A percentile compares a stretch with the other conserved stretches of the same genome.
phyloP scores from a whole-genome alignment of 2,797 vertebrate genomes.

The Chelon labrosus region DNA sequence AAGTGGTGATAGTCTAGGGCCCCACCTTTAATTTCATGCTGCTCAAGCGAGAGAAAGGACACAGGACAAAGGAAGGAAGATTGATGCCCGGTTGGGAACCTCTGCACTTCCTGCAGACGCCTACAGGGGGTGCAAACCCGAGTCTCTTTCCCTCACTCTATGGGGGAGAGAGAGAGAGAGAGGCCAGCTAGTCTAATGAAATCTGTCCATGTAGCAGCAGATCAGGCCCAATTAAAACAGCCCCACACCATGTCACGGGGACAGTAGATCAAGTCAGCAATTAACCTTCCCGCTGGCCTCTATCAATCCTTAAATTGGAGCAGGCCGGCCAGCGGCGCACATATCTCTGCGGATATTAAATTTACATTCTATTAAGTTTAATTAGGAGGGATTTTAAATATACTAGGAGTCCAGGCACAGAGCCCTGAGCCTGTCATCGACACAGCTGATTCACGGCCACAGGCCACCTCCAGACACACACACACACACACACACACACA shows the following conservation, averaged over 20 bases:
- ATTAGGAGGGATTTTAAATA: slow-evolving; percentile 90
- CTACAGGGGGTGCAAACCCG: slow-evolving; percentile 71
- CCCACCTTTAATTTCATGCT: slow-evolving; percentile 87
- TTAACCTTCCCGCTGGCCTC: slow-evolving; percentile 86
- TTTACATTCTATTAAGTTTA: slow-evolving; percentile 91
- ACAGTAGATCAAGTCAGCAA: slow-evolving; percentile 89
- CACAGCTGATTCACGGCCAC: slow-evolving; percentile 76
- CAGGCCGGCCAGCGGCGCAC: slow-evolving; percentile 69
- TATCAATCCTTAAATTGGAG: slow-evolving; percentile 86
- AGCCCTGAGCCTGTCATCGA: slow-evolving; percentile 79
- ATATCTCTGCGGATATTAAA: slow-evolving; percentile 86
- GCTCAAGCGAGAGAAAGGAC: slow-evolving; percentile 82
- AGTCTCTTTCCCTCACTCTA: neutral
- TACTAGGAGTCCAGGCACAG: slow-evolving; percentile 82
- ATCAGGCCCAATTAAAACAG: slow-evolving; percentile 87
- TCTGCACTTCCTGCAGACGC: slow-evolving; percentile 49
- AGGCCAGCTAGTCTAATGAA: slow-evolving; percentile 78
- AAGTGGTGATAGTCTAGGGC: slow-evolving; percentile 69
- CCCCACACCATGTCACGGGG: slow-evolving; percentile 82
- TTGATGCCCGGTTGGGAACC: slow-evolving; percentile 72
- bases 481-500: slow-evolving; percentile 18
- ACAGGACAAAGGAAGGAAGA: slow-evolving; percentile 83
- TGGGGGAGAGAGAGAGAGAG: slow-evolving; percentile 14
- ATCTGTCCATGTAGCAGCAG: slow-evolving; percentile 78
- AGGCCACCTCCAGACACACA: slow-evolving; percentile 44